Base-by-base conservation (phyloP, 2,113 vertebrate genomes). In the Corythaeola cristata region DNA sequence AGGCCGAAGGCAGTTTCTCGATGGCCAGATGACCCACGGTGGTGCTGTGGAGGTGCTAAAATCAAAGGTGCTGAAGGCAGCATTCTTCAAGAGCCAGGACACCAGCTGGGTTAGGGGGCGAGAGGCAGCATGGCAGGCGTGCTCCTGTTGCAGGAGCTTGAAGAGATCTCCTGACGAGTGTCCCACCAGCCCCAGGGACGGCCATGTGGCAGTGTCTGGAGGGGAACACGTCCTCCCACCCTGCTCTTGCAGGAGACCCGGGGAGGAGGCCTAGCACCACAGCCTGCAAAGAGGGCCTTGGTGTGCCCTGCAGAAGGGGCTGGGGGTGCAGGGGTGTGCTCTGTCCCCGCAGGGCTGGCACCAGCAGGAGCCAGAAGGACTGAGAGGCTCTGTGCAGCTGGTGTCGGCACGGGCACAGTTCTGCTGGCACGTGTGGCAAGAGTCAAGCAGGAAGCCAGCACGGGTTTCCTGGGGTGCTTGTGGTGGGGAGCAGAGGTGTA, bases 361-460 rank as follows among this genome's bases (percentile, higher is more conserved):
- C 44, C 30, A 71, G 85, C 49, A 45, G 18, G 39, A 55, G 28
- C 39, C 55, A 71, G 47, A 28, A 78, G 47, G 27, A 39, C 28
- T 4, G 24, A 80, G 67, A 80, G 20, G 30, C n/a, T 41, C 58
- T 9, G 1, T 1, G 2, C 5, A 6, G n/a, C 12, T 7, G 2
- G 20, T 17, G 33, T 37, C 6, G 3, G 50, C 0, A 3, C 3
- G 15, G 50, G 76, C 59, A 66, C 52, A 23, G n/a, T n/a, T 49
- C 12, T 13, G n/a, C 41, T 9, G n/a, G 76, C n/a, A 30, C 3
- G 5, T 14, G 2, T 27, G 26, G 76, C 59, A 35, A 5, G 5
- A 37, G 37, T 24, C 59, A 30, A 21, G 59, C 27, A 41, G 21
- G 35, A 66, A 44, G 59, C 47, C 74, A 56, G 75, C 26, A 32